These are phyloP conservation scores for Platysteira castanea DNA, from an alignment of 2,113 vertebrate genomes.

Conservation along the genomic window DNA sequence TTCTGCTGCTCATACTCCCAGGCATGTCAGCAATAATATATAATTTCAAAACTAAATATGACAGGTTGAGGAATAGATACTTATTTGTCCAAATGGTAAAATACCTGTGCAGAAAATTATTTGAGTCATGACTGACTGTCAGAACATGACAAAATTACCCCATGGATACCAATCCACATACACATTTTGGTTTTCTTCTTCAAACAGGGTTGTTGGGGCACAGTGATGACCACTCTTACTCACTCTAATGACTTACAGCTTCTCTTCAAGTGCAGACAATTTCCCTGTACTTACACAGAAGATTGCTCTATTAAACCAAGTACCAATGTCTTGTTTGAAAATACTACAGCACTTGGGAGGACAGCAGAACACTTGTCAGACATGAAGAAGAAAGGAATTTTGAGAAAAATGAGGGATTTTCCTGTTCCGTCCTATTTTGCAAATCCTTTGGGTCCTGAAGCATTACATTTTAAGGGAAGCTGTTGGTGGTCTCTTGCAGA, in stretches of 20 bases:
- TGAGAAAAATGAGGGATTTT: neutral
- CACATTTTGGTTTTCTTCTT: neutral
- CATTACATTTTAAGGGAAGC: neutral
- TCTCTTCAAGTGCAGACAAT: neutral
- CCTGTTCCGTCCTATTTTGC: neutral
- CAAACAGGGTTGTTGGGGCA: neutral
- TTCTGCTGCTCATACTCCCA: neutral
- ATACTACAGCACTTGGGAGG: neutral
- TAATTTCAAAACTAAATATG: neutral
- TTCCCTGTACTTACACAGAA: neutral
- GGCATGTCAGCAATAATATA: neutral
- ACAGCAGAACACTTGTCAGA: neutral
- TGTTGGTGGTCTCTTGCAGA: neutral
- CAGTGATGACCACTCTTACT: neutral
- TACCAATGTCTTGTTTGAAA: neutral
- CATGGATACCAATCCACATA: neutral
- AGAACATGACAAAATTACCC: neutral
- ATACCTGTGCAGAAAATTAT: neutral
- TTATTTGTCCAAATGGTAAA: neutral
- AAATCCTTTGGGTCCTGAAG: neutral
- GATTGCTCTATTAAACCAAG: neutral
- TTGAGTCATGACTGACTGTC: neutral
- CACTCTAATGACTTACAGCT: neutral
- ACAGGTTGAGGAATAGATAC: neutral
- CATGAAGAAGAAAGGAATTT: neutral